phyloP scores from a whole-genome alignment of 2,113 vertebrate species.

The Rallus limicola region DNA sequence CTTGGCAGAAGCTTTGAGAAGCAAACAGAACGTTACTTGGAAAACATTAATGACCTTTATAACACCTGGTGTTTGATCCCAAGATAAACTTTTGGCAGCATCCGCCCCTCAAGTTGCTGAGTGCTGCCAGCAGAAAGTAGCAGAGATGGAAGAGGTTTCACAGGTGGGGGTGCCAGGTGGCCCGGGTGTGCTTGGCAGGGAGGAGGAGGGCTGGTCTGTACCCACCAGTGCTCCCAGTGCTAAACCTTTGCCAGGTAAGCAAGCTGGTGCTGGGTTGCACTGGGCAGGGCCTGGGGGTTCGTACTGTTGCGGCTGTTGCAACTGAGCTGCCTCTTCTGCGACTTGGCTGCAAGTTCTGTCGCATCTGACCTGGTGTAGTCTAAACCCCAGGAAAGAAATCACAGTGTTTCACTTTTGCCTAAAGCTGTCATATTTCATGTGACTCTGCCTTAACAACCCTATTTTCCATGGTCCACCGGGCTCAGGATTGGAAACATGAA shows the following conservation, averaged over 20 bases:
- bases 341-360: background rate
- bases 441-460: background rate
- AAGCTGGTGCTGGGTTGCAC: background rate
- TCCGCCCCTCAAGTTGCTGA: background rate
- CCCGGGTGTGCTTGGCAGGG: background rate
- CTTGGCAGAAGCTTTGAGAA: conserved; percentile 49
- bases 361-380: background rate
- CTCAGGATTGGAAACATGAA: background rate
- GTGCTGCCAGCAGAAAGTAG: background rate
- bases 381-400: background rate
- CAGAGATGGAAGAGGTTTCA: background rate
- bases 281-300: background rate
- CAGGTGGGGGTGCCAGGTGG: background rate
- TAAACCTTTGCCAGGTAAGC: background rate
- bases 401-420: background rate
- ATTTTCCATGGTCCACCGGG: background rate
- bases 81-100: conserved; percentile 26
- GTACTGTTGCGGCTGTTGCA: background rate
- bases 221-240: background rate
- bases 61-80: conserved; percentile 43
- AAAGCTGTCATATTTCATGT: background rate
- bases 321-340: fast-evolving
- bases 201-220: background rate
- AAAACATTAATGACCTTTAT: conserved; percentile 62
- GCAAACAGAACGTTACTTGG: conserved; percentile 46